Percentiles rank a stretch among this genome's conserved stretches.
Evolutionary conservation across 1,140 invertebrate genomes (phyloP).

Genomic region (Aphis craccivora): DNA sequence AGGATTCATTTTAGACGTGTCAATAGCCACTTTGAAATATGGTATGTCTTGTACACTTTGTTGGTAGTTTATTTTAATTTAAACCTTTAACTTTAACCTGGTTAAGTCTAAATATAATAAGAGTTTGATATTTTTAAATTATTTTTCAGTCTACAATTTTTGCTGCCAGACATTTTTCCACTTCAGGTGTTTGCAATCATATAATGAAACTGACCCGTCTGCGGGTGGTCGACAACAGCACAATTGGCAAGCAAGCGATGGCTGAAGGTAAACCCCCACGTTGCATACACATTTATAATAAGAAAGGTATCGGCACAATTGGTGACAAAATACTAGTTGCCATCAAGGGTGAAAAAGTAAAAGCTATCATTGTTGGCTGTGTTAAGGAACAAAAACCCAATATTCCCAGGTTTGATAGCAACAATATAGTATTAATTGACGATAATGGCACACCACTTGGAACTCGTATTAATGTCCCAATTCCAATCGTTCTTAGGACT

Average conservation of each 20-base stretch:
- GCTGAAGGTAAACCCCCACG: constrained; percentile 89
- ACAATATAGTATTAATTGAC: constrained; percentile 96
- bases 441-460: constrained; percentile 92
- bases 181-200: constrained; percentile 57
- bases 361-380: constrained; percentile 91
- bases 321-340: constrained; percentile 93
- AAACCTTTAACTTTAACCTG: too few species aligned
- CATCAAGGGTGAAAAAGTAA: constrained; percentile 96
- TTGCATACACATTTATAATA: constrained; percentile 90
- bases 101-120: not conserved
- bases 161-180: constrained; percentile 55
- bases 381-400: constrained; percentile 84
- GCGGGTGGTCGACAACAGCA: constrained; percentile 94
- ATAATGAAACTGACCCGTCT: constrained; percentile 74
- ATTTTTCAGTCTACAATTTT: constrained; percentile 24
- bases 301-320: constrained; percentile 71
- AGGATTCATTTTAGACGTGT: not conserved
- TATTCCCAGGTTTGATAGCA: constrained; percentile 93
- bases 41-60: not conserved
- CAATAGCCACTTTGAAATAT: not conserved
- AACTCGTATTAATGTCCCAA: constrained; percentile 91
- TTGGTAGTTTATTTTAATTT: not conserved
- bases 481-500: constrained; percentile 89
- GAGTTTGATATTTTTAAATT: not conserved
- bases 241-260: constrained; percentile 93